Evolutionary conservation across 2,888 invertebrate genomes (phyloP).

Genomic region (Metellina segmentata): DNA sequence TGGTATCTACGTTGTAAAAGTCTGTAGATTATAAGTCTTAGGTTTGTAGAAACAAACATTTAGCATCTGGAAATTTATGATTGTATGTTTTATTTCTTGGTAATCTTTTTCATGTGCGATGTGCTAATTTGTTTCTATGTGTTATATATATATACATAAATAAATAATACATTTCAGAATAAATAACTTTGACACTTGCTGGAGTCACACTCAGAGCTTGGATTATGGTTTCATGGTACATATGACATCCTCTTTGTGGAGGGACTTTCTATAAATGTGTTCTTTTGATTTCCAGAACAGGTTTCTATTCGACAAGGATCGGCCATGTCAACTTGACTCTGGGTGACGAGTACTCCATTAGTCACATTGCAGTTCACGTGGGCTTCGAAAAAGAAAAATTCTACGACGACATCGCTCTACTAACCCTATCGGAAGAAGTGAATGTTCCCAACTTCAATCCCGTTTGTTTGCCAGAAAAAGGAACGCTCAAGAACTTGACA

Average conservation of each 20-base stretch:
- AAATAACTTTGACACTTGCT: too few relatives aligned
- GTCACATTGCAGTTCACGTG: not conserved
- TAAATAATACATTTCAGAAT: too few relatives aligned
- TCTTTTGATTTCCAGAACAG: not conserved
- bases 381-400: not conserved
- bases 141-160: too few relatives aligned
- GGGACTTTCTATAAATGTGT: not conserved
- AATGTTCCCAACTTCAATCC: not conserved
- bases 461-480: slow-evolving; percentile 23
- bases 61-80: too few relatives aligned
- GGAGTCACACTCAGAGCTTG: too few relatives aligned
- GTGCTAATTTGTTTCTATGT: too few relatives aligned
- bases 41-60: too few relatives aligned
- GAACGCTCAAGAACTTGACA: not conserved
- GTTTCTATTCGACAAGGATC: not conserved
- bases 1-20: too few relatives aligned
- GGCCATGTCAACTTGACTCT: slow-evolving; percentile 26
- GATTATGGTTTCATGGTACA: too few relatives aligned
- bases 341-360: slow-evolving; percentile 7
- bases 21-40: too few relatives aligned
- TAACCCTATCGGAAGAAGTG: slow-evolving; percentile 6
- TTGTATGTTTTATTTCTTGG: too few relatives aligned
- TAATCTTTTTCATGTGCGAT: too few relatives aligned
- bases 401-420: slow-evolving; percentile 62
- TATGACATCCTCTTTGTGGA: not conserved